Base-by-base conservation (phyloP, 2,113 vertebrate genomes). In the Dasyprocta punctata region DNA sequence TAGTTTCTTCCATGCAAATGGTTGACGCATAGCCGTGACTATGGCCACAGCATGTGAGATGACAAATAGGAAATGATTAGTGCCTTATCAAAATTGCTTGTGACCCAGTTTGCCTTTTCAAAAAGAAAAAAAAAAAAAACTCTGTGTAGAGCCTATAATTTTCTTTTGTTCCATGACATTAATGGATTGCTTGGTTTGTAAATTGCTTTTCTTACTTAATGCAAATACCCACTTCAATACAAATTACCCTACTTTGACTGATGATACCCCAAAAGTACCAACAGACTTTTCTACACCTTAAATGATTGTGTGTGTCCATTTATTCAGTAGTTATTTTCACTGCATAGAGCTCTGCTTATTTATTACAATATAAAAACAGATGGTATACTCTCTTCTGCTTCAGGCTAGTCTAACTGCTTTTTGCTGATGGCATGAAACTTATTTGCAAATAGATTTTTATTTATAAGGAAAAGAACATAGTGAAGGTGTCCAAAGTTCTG, bases 91-190 rank as follows among this genome's bases (percentile, higher is more conserved):
- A 95, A 96, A 86, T 41, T 69, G 30, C n/a, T 47, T 88, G 36
- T 83, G 87, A 30, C 54, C 65, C 88, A 20, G 30, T 95, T 44
- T 90, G 88, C 19, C 89, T 95, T 97, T 94, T 91, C 54, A 71
- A 16, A 54, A 56, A 17, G 19, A 56, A 56, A 56, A 3, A 80
- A 97, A 90, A 30, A 67, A 69, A 85, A 75, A 75, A 12, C 41
- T 82, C 56, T 92, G 36, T 83, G 38, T 84, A 94, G 61, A 93
- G 44, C 41, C 44, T 41, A 86, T 90, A 86, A 86, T 96, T 98
- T 97, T 90, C 90, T 93, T 90, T 90, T 94, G 75, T 96, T 94
- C n/a, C 71, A 38, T 89, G 96, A 88, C 86, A 95, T 93, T 96
- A 97, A 97, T 95, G 92, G 94, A 96, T 96, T 92, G 82, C 88